Evolutionary conservation across 2,113 vertebrate genomes (phyloP).

Genomic region (Trogon melanurus): DNA sequence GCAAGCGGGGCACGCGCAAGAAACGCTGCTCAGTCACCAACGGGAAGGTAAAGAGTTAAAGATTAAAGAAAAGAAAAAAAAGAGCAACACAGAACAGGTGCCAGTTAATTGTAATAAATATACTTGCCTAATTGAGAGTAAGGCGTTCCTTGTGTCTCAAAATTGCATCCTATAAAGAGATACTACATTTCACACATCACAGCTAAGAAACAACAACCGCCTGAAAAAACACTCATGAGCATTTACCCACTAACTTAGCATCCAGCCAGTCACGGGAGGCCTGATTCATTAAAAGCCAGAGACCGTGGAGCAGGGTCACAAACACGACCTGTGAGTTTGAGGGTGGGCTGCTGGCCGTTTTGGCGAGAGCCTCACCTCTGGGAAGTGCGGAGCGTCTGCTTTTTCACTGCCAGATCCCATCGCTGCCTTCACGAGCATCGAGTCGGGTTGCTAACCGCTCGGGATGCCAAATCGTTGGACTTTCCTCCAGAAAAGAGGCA

Average conservation of each 20-base stretch:
- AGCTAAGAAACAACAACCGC: constrained; percentile 51
- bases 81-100: neutral
- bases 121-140: constrained; percentile 86
- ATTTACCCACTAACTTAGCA: neutral
- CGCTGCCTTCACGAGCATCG: neutral
- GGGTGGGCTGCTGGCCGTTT: neutral
- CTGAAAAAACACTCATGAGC: neutral
- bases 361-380: neutral
- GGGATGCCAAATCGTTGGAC: neutral
- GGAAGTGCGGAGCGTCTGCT: neutral
- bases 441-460: neutral
- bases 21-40: neutral
- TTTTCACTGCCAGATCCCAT: neutral
- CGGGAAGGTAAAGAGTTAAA: neutral
- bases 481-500: neutral
- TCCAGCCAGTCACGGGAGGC: neutral
- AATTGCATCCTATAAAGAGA: constrained; percentile 84
- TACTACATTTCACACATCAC: constrained; percentile 78
- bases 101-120: constrained; percentile 31
- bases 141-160: constrained; percentile 80
- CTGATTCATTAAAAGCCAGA: constrained; percentile 72
- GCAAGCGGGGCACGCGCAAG: neutral
- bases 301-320: neutral
- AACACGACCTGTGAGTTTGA: neutral
- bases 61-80: neutral